A percentile compares a stretch with the other conserved stretches of the same genome.
Evolutionary conservation across 2,797 vertebrate genomes (phyloP).

Genomic region (Vireo griseus): DNA sequence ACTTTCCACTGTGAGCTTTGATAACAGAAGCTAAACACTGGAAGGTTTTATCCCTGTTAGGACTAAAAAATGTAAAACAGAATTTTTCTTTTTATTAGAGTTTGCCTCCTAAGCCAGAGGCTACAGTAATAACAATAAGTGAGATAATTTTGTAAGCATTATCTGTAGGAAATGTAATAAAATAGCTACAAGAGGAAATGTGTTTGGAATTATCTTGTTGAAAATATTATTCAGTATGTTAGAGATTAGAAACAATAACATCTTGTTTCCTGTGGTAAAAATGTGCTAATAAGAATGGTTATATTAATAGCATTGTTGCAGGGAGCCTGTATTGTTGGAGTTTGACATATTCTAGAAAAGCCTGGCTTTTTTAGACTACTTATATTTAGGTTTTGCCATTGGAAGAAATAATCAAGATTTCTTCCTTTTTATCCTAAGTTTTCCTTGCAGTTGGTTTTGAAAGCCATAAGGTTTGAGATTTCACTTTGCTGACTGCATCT

Average conservation of each 20-base stretch:
- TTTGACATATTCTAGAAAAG: neutral
- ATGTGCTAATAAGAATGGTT: constrained; percentile 24
- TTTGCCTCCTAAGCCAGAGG: constrained; percentile 29
- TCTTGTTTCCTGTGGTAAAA: constrained; percentile 42
- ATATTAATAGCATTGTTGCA: constrained; percentile 8
- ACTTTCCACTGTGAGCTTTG: neutral
- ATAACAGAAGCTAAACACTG: neutral
- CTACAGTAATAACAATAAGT: constrained; percentile 26
- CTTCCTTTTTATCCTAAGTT: neutral
- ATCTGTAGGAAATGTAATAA: constrained; percentile 59
- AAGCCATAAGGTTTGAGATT: neutral
- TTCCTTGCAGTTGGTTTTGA: neutral
- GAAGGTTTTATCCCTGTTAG: neutral
- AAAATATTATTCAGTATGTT: constrained; percentile 25
- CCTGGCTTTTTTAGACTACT: neutral
- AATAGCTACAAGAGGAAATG: constrained; percentile 41
- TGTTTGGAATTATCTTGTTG: constrained; percentile 41
- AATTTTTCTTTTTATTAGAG: constrained; percentile 35
- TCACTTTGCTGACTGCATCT: neutral
- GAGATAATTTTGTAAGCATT: constrained; percentile 56
- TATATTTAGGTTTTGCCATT: neutral
- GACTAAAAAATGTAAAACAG: neutral
- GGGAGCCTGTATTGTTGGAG: neutral
- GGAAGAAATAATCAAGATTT: neutral
- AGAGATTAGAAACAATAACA: constrained; percentile 50